Evolutionary conservation across 2,888 invertebrate genomes (phyloP).

Genomic region (Thecocarcelia acutangulata): DNA sequence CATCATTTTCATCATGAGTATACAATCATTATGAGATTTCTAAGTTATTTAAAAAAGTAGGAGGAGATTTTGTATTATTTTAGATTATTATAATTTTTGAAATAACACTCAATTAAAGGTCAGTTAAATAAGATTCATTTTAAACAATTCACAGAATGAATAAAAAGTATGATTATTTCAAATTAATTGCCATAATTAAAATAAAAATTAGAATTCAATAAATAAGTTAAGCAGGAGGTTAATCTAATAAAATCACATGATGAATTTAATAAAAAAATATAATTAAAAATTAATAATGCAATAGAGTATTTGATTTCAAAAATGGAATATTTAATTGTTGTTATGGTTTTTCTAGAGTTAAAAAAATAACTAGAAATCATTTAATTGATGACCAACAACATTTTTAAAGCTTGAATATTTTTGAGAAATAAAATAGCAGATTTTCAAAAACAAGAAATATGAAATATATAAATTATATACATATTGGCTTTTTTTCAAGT

Average conservation of each 20-base stretch:
- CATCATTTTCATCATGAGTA: background rate
- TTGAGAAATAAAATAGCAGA: too few relatives aligned
- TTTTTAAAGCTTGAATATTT: too few relatives aligned
- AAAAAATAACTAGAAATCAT: too few relatives aligned
- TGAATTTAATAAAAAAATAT: background rate
- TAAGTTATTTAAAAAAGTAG: background rate
- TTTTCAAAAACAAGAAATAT: too few relatives aligned
- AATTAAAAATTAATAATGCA: too few relatives aligned
- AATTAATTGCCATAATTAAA: constrained; percentile 21
- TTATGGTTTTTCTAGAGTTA: too few relatives aligned
- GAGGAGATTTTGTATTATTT: background rate
- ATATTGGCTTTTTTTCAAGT: too few relatives aligned
- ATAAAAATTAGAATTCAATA: constrained; percentile 9
- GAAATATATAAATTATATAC: too few relatives aligned
- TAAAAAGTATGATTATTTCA: background rate
- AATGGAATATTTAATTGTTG: too few relatives aligned
- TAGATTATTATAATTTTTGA: background rate
- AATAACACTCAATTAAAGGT: background rate
- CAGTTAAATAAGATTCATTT: constrained; percentile 7
- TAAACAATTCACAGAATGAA: constrained; percentile 6
- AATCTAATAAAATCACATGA: too few relatives aligned
- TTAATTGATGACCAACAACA: too few relatives aligned
- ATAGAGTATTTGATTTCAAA: too few relatives aligned
- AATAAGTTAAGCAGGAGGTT: background rate
- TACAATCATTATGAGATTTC: background rate